Conservation (phyloP, 2,888 invertebrate species). For the Minunthozetes semirufus region DNA sequence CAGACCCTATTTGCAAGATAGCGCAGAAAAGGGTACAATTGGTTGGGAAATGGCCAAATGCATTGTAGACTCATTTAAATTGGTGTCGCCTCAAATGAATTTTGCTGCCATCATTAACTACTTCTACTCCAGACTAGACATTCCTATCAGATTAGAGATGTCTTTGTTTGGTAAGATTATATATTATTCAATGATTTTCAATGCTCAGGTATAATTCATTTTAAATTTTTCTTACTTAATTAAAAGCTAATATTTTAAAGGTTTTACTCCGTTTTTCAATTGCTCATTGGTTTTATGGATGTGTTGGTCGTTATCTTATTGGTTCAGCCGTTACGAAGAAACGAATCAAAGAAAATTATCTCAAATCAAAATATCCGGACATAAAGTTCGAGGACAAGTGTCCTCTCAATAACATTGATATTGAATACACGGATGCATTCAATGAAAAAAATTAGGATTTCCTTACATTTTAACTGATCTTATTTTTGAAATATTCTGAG, state of each 20-base stretch:
- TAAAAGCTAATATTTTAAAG: not conserved
- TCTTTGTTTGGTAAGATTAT: not conserved
- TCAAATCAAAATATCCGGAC: not conserved
- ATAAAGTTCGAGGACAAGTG: conserved; percentile 6
- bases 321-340: not conserved
- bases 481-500: no score
- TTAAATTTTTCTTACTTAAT: not conserved
- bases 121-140: not conserved
- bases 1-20: not conserved
- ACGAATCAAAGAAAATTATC: not conserved
- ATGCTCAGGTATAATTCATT: not conserved
- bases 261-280: not conserved
- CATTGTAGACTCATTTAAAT: no score
- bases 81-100: not conserved
- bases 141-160: not conserved
- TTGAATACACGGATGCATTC: not conserved
- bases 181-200: not conserved
- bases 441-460: not conserved
- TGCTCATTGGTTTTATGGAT: conserved; percentile 13
- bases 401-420: conserved; percentile 8
- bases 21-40: not conserved
- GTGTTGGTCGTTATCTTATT: not conserved
- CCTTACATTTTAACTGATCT: no score
- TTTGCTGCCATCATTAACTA: not conserved
- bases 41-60: conserved; percentile 13